These are phyloP conservation scores for Glyphotaelius pellucidus DNA, from an alignment of 2,888 invertebrate genomes.

Conservation along the genomic window DNA sequence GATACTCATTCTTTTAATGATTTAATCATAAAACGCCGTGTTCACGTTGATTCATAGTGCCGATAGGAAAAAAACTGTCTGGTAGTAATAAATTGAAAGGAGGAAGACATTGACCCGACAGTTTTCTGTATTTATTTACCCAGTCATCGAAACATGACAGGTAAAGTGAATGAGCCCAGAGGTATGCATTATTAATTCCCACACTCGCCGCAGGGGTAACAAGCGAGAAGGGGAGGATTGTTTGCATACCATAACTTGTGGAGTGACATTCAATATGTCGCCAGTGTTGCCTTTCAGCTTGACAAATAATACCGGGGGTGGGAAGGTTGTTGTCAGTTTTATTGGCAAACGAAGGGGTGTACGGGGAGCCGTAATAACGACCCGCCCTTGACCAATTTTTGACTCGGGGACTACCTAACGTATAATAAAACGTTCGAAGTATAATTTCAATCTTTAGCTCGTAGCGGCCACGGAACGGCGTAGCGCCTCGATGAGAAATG, in stretches of 20 bases:
- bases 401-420: background rate
- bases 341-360: background rate
- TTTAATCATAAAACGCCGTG: background rate
- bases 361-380: constrained; percentile 6
- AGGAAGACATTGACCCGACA: background rate
- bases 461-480: constrained; percentile 12
- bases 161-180: constrained; percentile 14
- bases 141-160: background rate
- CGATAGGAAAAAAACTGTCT: background rate
- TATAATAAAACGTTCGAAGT: background rate
- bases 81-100: background rate
- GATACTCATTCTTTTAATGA: background rate
- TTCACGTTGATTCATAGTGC: background rate
- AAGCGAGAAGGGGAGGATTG: background rate
- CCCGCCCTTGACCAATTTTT: constrained; percentile 14
- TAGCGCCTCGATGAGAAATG: background rate
- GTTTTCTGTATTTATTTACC: background rate
- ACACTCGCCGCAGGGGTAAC: background rate
- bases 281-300: background rate
- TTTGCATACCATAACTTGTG: constrained; percentile 20
- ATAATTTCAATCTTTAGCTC: background rate
- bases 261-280: constrained; percentile 6
- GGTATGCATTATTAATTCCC: background rate
- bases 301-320: background rate
- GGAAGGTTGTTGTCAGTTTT: background rate